These are phyloP conservation scores for Ophiothrix spiculata DNA, from an alignment of 35 echinoderm and acorn worm genomes.

Conservation along the genomic window DNA sequence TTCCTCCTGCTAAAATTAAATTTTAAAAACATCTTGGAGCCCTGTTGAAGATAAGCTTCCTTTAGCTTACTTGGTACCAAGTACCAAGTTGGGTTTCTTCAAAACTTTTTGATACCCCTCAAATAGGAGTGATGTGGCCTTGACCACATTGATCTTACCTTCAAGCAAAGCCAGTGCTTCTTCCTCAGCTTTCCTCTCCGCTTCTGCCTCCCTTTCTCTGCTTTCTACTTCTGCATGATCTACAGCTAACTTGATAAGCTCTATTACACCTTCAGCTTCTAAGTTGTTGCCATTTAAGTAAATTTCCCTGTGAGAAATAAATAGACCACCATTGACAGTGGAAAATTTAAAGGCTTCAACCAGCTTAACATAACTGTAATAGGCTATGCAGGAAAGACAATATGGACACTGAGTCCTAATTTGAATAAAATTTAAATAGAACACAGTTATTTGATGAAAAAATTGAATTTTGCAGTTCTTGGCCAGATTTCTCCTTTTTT, in stretches of 20 bases:
- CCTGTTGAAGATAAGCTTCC: no score
- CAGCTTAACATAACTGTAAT: not conserved
- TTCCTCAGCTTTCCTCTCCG: conserved; percentile 62
- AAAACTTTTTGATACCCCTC: no score
- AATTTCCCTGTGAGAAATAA: conserved; percentile 62
- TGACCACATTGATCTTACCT: conserved; percentile 17
- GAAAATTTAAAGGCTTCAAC: not conserved
- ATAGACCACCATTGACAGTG: not conserved
- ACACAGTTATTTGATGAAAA: no score
- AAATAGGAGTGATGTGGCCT: no score
- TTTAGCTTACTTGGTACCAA: no score
- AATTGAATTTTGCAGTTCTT: no score
- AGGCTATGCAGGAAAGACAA: not conserved
- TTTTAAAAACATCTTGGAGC: no score
- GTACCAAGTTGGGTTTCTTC: no score
- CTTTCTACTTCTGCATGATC: conserved; percentile 88
- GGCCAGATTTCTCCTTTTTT: no score
- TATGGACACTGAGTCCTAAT: not conserved
- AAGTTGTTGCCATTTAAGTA: conserved; percentile 93
- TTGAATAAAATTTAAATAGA: no score
- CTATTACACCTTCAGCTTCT: conserved; percentile 83
- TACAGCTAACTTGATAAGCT: conserved; percentile 70
- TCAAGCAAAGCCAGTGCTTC: conserved; percentile 62
- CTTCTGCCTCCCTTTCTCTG: conserved; percentile 50
- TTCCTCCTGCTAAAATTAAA: no score